Conservation (phyloP, 2,113 vertebrate genomes). For the Lagopus leucura region DNA sequence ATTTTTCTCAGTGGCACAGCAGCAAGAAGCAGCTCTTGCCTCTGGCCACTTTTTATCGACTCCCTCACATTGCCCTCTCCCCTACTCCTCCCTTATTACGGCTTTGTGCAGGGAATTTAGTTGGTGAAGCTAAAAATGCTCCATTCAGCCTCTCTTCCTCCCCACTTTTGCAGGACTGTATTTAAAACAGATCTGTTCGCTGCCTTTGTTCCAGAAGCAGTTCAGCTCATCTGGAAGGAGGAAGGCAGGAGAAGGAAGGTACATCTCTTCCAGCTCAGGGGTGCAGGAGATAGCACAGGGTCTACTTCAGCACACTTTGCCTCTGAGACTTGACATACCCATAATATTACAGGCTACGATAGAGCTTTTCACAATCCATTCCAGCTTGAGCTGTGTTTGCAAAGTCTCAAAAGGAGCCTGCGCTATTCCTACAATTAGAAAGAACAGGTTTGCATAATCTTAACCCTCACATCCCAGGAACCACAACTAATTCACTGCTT, state of each 20-base stretch:
- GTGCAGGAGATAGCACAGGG: background rate
- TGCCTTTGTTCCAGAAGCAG: background rate
- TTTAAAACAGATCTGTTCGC: background rate
- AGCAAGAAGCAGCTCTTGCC: background rate
- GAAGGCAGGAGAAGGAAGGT: background rate
- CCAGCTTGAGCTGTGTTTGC: background rate
- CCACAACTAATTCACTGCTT: slow-evolving; percentile 38
- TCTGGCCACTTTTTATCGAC: background rate
- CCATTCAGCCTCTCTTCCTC: background rate
- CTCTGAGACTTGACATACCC: background rate
- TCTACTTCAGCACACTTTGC: background rate
- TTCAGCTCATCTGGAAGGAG: background rate
- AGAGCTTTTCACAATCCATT: background rate
- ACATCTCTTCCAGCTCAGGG: background rate
- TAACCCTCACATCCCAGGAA: slow-evolving; percentile 28
- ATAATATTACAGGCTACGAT: background rate
- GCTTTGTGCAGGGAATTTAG: rapidly evolving
- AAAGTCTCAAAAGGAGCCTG: background rate
- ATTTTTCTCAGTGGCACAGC: background rate
- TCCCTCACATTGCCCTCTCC: background rate
- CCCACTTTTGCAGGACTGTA: background rate
- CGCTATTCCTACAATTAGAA: background rate
- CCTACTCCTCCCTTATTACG: background rate
- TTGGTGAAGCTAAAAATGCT: background rate
- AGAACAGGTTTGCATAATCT: slow-evolving; percentile 35